Evolutionary conservation across 30 jellyfish, hydroid and myxozoan genomes (phyloP), one percentile per base, ranked within the genome.

Genomic region (Aurelia aurita): DNA sequence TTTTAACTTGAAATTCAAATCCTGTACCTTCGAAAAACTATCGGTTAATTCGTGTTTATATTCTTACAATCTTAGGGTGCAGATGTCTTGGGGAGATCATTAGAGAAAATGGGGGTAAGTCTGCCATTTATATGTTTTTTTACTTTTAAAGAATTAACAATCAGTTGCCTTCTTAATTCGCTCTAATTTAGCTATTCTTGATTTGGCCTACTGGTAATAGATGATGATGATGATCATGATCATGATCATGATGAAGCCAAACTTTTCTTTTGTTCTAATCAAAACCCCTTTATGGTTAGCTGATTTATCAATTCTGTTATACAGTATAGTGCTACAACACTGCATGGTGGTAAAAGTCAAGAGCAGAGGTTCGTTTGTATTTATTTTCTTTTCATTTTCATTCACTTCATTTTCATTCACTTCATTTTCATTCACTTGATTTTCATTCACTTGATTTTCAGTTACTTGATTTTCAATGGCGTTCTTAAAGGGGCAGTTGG

Each of bases 331-430:
- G 97, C 99, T 11, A 88, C 97, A 21, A 88, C 97, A 12, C 94
- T 96, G 49, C 99, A 96, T 74, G 98, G 99, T 58, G 99, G 99
- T 22, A 91, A 93, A 76, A 95, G 97, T 65, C 99, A 96, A 75
- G 98, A 90, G 72, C 98, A 91, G 67, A 91, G 99, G 99, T 95
- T 63, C 43, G 51, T 7, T 9, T 1, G 0, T 39, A 39, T 39
- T 39, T 39, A 14, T 39, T 39, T 39, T 39, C 51, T 39, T 39
- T 39, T 39, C 51, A 3, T 1, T 6, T 39, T 14, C 7, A 39
- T 39, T 2, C 2, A 39, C n/a, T n/a, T 39, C 1, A 39, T 39
- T 31, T 31, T 31, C 3, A 2, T 31, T 31, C 43, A 31, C 5
- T 39, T 39, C 9, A 7, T n/a, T n/a, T n/a, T n/a, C 51, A 39